Evolutionary conservation across 2,888 invertebrate species (phyloP).

Genomic region (Teinopalpus imperialis): DNA sequence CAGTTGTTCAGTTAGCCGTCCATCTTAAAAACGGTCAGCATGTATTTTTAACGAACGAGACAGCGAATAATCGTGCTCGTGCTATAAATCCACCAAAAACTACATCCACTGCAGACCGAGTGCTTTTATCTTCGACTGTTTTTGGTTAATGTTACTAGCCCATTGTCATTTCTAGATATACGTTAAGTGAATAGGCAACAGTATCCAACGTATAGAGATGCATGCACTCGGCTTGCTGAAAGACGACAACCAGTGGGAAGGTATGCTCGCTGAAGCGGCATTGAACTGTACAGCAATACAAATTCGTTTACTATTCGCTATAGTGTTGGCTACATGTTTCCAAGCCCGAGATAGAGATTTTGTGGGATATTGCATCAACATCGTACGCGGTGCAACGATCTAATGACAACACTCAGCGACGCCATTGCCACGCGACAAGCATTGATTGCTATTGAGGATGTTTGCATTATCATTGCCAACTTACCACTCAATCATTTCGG

Average conservation of each 20-base stretch:
- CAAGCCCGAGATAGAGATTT: slow-evolving; percentile 6
- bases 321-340: slow-evolving; percentile 20
- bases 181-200: slow-evolving; percentile 30
- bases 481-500: slow-evolving; percentile 31
- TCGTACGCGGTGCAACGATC: slow-evolving; percentile 32
- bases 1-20: no score
- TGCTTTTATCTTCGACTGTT: slow-evolving; percentile 36
- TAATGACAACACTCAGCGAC: slow-evolving; percentile 32
- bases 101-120: slow-evolving; percentile 32
- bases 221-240: slow-evolving; percentile 35
- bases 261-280: slow-evolving; percentile 25
- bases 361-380: slow-evolving; percentile 32
- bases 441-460: slow-evolving; percentile 33
- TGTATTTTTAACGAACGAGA: no score
- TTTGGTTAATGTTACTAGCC: slow-evolving; percentile 33
- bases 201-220: slow-evolving; percentile 32
- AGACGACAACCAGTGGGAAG: slow-evolving; percentile 29
- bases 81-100: slow-evolving; percentile 36
- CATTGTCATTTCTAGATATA: slow-evolving; percentile 29
- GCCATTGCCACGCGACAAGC: slow-evolving; percentile 11
- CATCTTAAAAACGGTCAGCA: no score
- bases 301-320: slow-evolving; percentile 39
- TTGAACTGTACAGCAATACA: slow-evolving; percentile 34
- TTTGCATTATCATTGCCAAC: slow-evolving; percentile 32
- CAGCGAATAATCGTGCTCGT: slow-evolving; percentile 28